Evolutionary conservation across 2,888 invertebrate species (phyloP).

Genomic region (Stenchaetothrips biformis): DNA sequence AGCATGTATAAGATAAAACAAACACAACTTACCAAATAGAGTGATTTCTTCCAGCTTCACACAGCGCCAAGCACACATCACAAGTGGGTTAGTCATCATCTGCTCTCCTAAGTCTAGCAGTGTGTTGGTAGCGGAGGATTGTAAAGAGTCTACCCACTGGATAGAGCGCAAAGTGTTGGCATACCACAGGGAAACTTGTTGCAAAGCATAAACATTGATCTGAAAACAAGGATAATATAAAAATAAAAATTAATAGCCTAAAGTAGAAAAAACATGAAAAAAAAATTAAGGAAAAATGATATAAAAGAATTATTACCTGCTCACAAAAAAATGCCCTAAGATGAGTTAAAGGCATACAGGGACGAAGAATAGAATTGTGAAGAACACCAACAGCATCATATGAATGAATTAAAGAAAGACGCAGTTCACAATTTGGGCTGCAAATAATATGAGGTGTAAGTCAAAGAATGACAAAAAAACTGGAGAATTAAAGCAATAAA

Average conservation of each 20-base stretch:
- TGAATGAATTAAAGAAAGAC: constrained; percentile 54
- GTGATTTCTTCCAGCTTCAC: constrained; percentile 55
- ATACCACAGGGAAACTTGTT: constrained; percentile 47
- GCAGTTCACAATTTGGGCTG: constrained; percentile 39
- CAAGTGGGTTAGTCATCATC: constrained; percentile 50
- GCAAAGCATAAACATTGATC: constrained; percentile 55
- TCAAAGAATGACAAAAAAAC: neutral
- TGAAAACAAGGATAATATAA: constrained; percentile 36
- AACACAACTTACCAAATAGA: constrained; percentile 47
- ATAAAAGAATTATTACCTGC: constrained; percentile 44
- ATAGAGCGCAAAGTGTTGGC: constrained; percentile 53
- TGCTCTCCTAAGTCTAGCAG: constrained; percentile 29
- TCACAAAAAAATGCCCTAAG: constrained; percentile 70
- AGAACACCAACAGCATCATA: constrained; percentile 60
- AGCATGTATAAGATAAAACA: neutral
- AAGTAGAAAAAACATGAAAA: neutral
- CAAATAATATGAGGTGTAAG: too few relatives aligned
- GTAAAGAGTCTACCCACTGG: constrained; percentile 56
- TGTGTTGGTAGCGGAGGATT: constrained; percentile 24
- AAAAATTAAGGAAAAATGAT: constrained; percentile 10
- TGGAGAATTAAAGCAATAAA: constrained; percentile 34
- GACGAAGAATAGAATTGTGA: constrained; percentile 58
- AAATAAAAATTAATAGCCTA: neutral
- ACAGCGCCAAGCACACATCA: constrained; percentile 64
- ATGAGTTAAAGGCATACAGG: constrained; percentile 67